phyloP scores from a whole-genome alignment of 1,140 invertebrate genomes.

The Holcopasites calliopsidis region DNA sequence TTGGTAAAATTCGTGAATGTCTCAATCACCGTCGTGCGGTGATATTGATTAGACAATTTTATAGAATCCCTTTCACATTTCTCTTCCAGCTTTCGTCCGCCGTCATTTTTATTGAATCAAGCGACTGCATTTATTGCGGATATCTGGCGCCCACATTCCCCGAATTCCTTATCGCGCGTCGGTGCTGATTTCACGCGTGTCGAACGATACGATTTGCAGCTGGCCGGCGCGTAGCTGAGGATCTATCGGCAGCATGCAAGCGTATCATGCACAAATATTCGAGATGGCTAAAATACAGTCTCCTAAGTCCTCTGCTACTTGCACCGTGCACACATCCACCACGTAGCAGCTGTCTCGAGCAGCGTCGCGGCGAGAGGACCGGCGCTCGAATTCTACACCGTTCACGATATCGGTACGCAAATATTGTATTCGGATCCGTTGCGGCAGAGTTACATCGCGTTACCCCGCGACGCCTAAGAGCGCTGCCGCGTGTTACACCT shows the following conservation, averaged over 20 bases:
- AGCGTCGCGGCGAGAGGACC: constrained; percentile 4
- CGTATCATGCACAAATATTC: constrained; percentile 27
- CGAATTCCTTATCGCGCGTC: constrained; percentile 19
- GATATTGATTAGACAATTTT: too few species aligned
- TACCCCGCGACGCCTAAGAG: constrained; percentile 26
- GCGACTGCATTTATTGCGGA: not conserved
- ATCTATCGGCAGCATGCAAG: not conserved
- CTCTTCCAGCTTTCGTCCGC: not conserved
- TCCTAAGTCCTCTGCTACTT: not conserved
- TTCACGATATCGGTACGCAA: not conserved
- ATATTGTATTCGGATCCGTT: constrained; percentile 1
- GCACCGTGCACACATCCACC: too few species aligned
- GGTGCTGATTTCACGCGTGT: not conserved
- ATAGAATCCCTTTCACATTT: too few species aligned
- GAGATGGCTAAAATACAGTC: constrained; percentile 8
- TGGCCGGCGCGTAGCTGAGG: not conserved
- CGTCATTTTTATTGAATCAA: not conserved
- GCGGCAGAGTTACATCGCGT: not conserved
- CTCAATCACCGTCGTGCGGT: too few species aligned
- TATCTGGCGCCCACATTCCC: not conserved
- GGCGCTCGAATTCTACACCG: constrained; percentile 19
- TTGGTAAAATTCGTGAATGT: too few species aligned
- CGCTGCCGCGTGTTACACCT: constrained; percentile 37
- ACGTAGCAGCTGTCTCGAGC: constrained; percentile 22
- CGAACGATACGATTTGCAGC: constrained; percentile 9